Conservation (phyloP, 2,888 invertebrate species). For the Hirtodrosophila cameraria region DNA sequence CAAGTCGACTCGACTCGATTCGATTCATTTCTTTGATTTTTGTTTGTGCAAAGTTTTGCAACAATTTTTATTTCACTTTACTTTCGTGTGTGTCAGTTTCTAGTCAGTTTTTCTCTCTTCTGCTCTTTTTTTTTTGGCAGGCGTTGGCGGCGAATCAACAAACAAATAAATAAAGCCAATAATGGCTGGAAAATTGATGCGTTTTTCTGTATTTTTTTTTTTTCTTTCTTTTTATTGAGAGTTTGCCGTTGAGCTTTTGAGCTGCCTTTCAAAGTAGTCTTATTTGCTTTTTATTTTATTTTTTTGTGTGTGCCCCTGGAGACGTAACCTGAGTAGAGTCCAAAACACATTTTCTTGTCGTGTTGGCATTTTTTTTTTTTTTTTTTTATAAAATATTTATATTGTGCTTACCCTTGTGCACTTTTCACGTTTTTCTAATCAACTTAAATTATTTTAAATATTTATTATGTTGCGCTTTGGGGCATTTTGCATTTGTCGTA, state of each 20-base stretch:
- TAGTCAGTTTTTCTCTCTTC: conserved; percentile 19
- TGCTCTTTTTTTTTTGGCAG: conserved; percentile 11
- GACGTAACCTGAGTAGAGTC: not conserved
- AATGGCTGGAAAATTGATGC: conserved; percentile 66
- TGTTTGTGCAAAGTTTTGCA: conserved; percentile 40
- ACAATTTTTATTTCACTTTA: conserved; percentile 13
- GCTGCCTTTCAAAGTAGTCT: conserved; percentile 7
- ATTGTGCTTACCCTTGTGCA: not conserved
- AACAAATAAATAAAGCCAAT: conserved; percentile 74
- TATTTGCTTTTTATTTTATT: not conserved
- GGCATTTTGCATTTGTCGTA: conserved; percentile 1
- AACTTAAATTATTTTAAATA: conserved; percentile 37
- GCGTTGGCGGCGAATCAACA: conserved; percentile 40
- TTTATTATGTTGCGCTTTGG: conserved; percentile 17
- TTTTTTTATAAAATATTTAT: conserved; percentile 43
- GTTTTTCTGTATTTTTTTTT: conserved; percentile 35
- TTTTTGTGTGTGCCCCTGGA: conserved; percentile 2
- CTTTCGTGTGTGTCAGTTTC: conserved; percentile 25
- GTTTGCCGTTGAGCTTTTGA: conserved; percentile 13
- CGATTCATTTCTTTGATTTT: conserved; percentile 32
- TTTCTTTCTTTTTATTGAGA: conserved; percentile 7
- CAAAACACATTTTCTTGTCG: not conserved
- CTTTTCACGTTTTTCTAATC: conserved; percentile 31
- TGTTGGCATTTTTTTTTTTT: not conserved
- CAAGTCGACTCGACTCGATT: not conserved